Conservation (phyloP, 2,888 invertebrate genomes). For the Tipula confusa region DNA sequence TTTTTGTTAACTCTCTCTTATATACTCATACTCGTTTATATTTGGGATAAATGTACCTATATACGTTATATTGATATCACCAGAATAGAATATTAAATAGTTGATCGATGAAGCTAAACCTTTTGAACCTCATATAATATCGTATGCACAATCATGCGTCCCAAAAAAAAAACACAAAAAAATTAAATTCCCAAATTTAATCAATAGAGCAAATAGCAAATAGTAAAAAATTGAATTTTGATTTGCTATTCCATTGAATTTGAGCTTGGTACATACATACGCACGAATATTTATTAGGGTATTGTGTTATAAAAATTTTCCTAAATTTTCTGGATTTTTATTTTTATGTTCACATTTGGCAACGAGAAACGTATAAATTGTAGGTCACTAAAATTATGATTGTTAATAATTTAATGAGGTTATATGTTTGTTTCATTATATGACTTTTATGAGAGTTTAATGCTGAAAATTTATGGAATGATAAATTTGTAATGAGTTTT, state of each 20-base stretch:
- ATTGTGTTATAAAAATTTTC: neutral
- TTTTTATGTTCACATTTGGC: neutral
- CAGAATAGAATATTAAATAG: neutral
- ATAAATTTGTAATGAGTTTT: no score
- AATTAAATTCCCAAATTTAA: neutral
- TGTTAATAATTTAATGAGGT: neutral
- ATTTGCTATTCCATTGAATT: neutral
- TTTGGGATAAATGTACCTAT: no score
- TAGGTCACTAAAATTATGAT: neutral
- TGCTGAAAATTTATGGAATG: no score
- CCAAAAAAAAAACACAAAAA: neutral
- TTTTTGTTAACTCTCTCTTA: neutral
- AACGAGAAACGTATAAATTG: no score
- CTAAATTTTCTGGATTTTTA: neutral
- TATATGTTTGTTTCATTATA: no score
- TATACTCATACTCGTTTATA: neutral
- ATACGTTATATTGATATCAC: neutral
- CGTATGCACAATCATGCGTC: neutral
- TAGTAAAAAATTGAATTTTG: slow-evolving; percentile 25
- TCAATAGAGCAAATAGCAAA: slow-evolving; percentile 20
- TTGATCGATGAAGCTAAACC: neutral
- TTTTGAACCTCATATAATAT: neutral
- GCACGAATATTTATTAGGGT: neutral
- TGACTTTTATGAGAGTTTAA: no score
- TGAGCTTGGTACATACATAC: neutral